These are phyloP conservation scores for Castor canadensis DNA, from an alignment of 2,113 vertebrate species.

Conservation along the genomic window DNA sequence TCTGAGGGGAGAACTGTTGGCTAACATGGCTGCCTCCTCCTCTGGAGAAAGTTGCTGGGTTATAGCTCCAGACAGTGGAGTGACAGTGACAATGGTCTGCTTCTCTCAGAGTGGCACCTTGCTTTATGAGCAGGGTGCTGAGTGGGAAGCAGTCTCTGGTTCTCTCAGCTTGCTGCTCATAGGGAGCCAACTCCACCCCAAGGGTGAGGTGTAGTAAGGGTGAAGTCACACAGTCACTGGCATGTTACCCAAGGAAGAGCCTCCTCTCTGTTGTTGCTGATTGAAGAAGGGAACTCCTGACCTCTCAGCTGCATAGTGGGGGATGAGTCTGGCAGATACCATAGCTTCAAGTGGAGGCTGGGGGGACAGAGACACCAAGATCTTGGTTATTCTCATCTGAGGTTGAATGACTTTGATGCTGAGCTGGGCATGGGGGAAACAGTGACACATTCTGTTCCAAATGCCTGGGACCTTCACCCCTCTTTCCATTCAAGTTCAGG, in stretches of 20 bases:
- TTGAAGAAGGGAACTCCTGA: not conserved
- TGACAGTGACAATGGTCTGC: not conserved
- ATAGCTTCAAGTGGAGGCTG: not conserved
- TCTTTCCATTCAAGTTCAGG: not conserved
- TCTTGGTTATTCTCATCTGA: not conserved
- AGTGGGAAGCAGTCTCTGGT: not conserved
- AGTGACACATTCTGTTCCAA: not conserved
- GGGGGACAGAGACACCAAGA: not conserved
- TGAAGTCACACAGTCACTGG: not conserved
- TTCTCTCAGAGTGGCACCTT: not conserved
- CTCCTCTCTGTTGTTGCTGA: not conserved
- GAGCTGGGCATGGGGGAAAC: rapidly evolving
- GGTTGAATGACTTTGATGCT: not conserved
- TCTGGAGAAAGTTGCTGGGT: not conserved
- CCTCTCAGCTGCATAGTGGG: not conserved
- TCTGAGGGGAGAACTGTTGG: not conserved
- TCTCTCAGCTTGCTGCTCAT: not conserved
- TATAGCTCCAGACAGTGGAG: not conserved
- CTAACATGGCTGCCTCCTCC: not conserved
- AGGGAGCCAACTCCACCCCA: not conserved
- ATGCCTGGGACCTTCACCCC: not conserved
- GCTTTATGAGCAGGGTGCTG: not conserved
- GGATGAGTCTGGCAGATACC: not conserved
- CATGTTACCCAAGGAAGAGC: not conserved
- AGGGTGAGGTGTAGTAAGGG: not conserved